phyloP scores from a whole-genome alignment of 2,113 vertebrate species.

The Alexandromys fortis region DNA sequence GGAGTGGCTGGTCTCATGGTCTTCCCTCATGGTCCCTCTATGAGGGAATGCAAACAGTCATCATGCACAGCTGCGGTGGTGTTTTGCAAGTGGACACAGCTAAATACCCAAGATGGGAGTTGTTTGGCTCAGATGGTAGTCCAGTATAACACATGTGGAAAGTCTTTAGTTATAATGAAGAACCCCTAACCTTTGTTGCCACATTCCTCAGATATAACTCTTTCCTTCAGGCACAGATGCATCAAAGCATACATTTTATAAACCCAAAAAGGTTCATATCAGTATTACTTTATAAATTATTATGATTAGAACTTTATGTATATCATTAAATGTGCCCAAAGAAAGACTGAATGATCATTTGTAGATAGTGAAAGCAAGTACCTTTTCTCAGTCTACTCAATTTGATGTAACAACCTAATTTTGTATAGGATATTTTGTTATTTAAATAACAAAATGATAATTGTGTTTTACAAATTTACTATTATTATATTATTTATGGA shows the following conservation, averaged over 20 bases:
- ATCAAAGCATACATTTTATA: background rate
- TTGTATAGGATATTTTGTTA: background rate
- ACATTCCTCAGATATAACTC: background rate
- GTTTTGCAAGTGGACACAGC: background rate
- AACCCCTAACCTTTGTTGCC: background rate
- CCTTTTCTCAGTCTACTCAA: background rate
- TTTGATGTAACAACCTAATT: conserved; percentile 21
- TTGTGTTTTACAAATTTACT: conserved; percentile 73
- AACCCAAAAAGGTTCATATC: background rate
- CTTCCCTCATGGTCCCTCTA: too few relatives aligned
- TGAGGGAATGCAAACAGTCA: background rate
- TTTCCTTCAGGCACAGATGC: background rate
- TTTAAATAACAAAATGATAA: conserved; percentile 70
- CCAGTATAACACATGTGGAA: background rate
- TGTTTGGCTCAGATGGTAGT: background rate
- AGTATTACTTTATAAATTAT: background rate
- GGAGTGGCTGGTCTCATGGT: background rate
- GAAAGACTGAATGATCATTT: background rate
- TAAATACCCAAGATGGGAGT: background rate
- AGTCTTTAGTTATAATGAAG: background rate
- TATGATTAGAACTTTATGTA: conserved; percentile 35
- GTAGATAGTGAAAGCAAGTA: background rate
- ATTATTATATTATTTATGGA: conserved; percentile 77
- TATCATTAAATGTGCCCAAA: background rate
- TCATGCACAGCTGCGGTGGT: background rate